These are phyloP conservation scores for Philopotamus ludificatus DNA, from an alignment of 1,140 invertebrate genomes.

Conservation along the genomic window DNA sequence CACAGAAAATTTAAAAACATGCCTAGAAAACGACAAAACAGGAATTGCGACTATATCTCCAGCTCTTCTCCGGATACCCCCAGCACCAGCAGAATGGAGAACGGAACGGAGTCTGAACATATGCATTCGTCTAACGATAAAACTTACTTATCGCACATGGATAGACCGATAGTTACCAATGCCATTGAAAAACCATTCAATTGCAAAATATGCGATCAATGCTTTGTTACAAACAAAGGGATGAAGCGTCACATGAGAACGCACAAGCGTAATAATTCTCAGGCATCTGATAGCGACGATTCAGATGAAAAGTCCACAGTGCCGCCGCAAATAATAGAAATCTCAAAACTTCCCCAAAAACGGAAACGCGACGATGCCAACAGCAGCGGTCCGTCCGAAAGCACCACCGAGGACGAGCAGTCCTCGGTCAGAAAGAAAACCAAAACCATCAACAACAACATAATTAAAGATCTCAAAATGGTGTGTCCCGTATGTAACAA, in stretches of 20 bases:
- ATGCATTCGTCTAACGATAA: not conserved
- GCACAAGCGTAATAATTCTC: conserved; percentile 56
- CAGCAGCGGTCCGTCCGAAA: conserved; percentile 45
- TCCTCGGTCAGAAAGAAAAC: conserved; percentile 50
- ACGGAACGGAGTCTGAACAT: not conserved
- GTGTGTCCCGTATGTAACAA: conserved; percentile 62
- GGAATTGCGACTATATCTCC: not conserved
- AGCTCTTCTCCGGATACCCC: not conserved
- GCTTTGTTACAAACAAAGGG: conserved; percentile 86
- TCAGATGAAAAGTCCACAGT: conserved; percentile 46
- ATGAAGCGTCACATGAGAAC: conserved; percentile 84
- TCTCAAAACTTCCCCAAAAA: conserved; percentile 40
- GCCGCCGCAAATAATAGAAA: conserved; percentile 23
- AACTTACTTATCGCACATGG: conserved; percentile 18
- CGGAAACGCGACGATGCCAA: conserved; percentile 49
- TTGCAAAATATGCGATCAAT: conserved; percentile 75
- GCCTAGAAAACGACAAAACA: conserved; percentile 28
- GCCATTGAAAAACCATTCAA: conserved; percentile 67
- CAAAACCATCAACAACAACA: conserved; percentile 50
- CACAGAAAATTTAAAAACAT: conserved; percentile 27
- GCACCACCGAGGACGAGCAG: conserved; percentile 54
- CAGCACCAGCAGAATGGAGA: too few species aligned
- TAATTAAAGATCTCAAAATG: conserved; percentile 48
- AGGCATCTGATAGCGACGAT: conserved; percentile 50
- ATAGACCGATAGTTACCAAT: conserved; percentile 15